Evolutionary conservation across 1,140 invertebrate species (phyloP), one percentile per base, ranked within the genome.

Genomic region (Eriocheir sinensis): DNA sequence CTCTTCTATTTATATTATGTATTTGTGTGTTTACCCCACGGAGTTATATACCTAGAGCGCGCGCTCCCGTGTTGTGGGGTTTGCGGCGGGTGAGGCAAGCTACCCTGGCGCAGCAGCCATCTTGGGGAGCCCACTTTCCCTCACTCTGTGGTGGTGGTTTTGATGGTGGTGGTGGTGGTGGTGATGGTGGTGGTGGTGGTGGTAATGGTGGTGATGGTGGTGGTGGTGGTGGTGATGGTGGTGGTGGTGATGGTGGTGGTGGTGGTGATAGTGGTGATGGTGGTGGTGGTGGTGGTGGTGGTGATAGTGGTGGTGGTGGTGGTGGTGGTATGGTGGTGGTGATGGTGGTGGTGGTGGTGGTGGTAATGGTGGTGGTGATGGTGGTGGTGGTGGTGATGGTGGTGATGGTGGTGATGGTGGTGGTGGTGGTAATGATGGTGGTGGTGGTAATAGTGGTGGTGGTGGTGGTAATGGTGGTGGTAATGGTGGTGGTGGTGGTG

Each of bases 81-180:
- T n/a, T n/a, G n/a, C n/a, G n/a, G n/a, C n/a, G n/a, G n/a, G n/a
- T n/a, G n/a, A n/a, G n/a, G n/a, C n/a, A n/a, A n/a, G n/a, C n/a
- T n/a, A n/a, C n/a, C n/a, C n/a, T n/a, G n/a, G n/a, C n/a, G n/a
- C n/a, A n/a, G n/a, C n/a, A n/a, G n/a, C n/a, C n/a, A n/a, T n/a
- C n/a, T n/a, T n/a, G n/a, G n/a, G n/a, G n/a, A n/a, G n/a, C n/a
- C n/a, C n/a, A n/a, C n/a, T n/a, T n/a, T n/a, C n/a, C n/a, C n/a
- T n/a, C n/a, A n/a, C n/a, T n/a, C n/a, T n/a, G n/a, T n/a, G n/a
- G n/a, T n/a, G n/a, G n/a, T n/a, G n/a, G n/a, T n/a, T n/a, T n/a
- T n/a, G n/a, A n/a, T n/a, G n/a, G n/a, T n/a, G n/a, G n/a, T n/a
- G 60, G 60, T 72, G 60, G 60, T 72, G 60, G 60, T 72, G 60